phyloP scores from a whole-genome alignment of 1,140 invertebrate genomes.

The Oscheius sp. region DNA sequence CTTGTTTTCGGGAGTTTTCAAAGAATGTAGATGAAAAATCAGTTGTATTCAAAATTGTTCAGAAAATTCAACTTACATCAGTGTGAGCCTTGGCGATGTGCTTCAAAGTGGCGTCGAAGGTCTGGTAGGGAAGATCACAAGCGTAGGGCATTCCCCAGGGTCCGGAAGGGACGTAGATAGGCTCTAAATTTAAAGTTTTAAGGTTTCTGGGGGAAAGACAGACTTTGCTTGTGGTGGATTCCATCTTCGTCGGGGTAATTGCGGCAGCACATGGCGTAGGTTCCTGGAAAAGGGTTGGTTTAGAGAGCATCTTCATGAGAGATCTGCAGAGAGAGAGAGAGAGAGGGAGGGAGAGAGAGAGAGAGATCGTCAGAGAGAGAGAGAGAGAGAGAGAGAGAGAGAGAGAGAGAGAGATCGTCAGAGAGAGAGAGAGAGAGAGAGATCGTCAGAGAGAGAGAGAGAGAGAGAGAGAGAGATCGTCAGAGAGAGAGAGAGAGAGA shows the following conservation, averaged over 20 bases:
- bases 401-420: too few relatives aligned
- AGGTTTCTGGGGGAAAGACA: neutral
- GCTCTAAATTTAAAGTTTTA: neutral
- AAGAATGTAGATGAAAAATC: neutral
- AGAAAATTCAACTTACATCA: constrained; percentile 17
- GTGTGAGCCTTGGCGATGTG: constrained; percentile 59
- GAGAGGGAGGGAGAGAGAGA: too few relatives aligned
- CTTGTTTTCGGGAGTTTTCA: too few relatives aligned
- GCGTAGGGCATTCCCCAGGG: constrained; percentile 83
- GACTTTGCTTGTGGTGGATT: neutral
- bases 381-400: too few relatives aligned
- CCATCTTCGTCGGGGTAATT: constrained; percentile 25
- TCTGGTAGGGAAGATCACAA: constrained; percentile 73
- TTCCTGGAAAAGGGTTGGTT: constrained; percentile 7
- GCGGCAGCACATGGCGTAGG: constrained; percentile 36
- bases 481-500: too few relatives aligned
- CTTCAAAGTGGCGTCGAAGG: constrained; percentile 67
- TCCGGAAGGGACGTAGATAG: constrained; percentile 68
- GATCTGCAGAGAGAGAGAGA: too few relatives aligned
- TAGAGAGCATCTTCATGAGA: neutral
- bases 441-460: too few relatives aligned
- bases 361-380: too few relatives aligned
- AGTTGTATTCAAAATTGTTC: neutral
- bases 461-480: too few relatives aligned
- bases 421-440: too few relatives aligned